Percentiles rank a stretch among this genome's conserved stretches.
Conservation (phyloP, 2,888 invertebrate genomes). For the Villa cingulata region DNA sequence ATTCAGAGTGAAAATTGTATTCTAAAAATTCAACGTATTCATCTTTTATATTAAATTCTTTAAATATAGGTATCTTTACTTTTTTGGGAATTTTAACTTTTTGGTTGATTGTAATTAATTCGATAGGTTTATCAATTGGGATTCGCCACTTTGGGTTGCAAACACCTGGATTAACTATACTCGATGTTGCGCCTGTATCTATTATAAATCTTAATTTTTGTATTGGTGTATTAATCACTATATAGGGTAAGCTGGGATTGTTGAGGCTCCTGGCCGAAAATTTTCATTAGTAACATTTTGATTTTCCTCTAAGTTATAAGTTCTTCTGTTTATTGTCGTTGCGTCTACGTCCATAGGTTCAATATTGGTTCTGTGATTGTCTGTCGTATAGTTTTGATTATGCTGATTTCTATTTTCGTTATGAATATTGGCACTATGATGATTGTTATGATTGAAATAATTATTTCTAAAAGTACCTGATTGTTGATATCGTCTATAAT, state of each 20-base stretch:
- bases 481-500: too few species aligned
- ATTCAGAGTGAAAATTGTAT: too few species aligned
- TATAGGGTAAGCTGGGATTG: neutral
- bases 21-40: too few species aligned
- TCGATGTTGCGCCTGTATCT: neutral
- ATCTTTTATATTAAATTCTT: too few species aligned
- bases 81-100: too few species aligned
- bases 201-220: neutral
- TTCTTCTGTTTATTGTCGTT: neutral
- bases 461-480: too few species aligned
- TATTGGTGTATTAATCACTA: neutral
- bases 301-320: too few species aligned
- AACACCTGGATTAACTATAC: slow-evolving; percentile 1
- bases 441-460: neutral
- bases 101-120: too few species aligned
- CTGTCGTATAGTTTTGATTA: neutral
- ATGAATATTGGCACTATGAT: neutral
- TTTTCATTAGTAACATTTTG: neutral
- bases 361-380: neutral
- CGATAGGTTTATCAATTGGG: too few species aligned
- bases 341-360: slow-evolving; percentile 1
- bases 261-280: slow-evolving; percentile 2
- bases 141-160: slow-evolving; percentile 1
- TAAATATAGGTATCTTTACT: too few species aligned
- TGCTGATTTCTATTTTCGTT: too few species aligned